Conservation (phyloP, 2,797 vertebrate genomes). For the Alcedo quadribrachys region DNA sequence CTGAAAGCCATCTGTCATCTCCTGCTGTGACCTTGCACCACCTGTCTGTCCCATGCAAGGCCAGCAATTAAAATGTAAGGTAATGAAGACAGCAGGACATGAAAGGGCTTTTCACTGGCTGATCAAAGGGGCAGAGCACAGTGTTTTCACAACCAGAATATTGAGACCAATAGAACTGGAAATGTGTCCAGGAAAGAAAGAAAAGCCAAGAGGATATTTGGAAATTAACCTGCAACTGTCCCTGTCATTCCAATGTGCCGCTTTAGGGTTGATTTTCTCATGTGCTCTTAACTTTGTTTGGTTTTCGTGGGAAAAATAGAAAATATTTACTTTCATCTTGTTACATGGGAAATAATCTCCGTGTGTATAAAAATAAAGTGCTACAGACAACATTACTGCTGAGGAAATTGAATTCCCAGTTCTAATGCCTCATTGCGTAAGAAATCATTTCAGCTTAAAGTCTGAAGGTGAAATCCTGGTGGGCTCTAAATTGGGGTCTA, state of each 20-base stretch:
- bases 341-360: background rate
- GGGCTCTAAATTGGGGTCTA: background rate
- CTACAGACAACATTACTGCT: rapidly evolving
- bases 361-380: background rate
- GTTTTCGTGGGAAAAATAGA: background rate
- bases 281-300: no score
- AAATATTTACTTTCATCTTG: background rate
- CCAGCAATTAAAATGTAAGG: conserved; percentile 53
- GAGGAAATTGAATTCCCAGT: background rate
- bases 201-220: background rate
- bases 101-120: conserved; percentile 43
- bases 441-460: background rate
- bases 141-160: background rate
- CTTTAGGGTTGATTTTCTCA: rapidly evolving
- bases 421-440: background rate
- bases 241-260: background rate
- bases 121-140: conserved; percentile 46
- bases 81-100: conserved; percentile 52
- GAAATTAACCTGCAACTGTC: background rate
- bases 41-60: conserved; percentile 12
- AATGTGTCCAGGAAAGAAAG: background rate
- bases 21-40: conserved; percentile 25
- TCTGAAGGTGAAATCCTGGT: background rate
- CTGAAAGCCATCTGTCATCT: conserved; percentile 38
- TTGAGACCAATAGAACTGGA: background rate